These are phyloP conservation scores for Microctenopoma steveboyesi DNA, from an alignment of 2,797 vertebrate species.

Conservation along the genomic window DNA sequence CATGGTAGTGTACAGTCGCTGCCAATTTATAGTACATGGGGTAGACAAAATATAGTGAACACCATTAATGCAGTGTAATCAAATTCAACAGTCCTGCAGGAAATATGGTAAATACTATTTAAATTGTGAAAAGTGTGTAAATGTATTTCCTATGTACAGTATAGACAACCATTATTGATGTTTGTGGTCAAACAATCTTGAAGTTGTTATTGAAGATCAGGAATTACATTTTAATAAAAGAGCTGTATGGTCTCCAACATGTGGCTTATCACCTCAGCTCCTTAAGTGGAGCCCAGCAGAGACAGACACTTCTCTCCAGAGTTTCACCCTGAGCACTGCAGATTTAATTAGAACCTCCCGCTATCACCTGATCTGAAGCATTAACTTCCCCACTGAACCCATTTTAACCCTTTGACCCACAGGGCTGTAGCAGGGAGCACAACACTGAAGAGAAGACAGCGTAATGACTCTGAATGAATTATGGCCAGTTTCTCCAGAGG, in stretches of 20 bases:
- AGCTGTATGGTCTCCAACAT: constrained; percentile 43
- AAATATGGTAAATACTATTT: not conserved
- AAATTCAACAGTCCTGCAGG: constrained; percentile 10
- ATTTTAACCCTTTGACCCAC: constrained; percentile 70
- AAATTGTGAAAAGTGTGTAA: constrained; percentile 3
- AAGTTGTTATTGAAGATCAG: not conserved
- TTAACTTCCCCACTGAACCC: constrained; percentile 60
- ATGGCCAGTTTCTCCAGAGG: constrained; percentile 47
- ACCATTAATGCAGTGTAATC: not conserved
- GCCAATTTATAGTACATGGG: not conserved
- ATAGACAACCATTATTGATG: not conserved
- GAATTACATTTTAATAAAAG: constrained; percentile 34
- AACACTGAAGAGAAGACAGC: constrained; percentile 30
- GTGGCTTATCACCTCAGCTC: constrained; percentile 20
- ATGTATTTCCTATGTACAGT: constrained; percentile 12
- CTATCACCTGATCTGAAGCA: constrained; percentile 67
- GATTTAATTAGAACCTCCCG: constrained; percentile 76
- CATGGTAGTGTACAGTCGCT: constrained; percentile 3
- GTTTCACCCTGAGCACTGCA: constrained; percentile 70
- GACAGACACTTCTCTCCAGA: constrained; percentile 54
- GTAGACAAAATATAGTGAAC: constrained; percentile 5
- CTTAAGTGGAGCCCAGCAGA: constrained; percentile 53
- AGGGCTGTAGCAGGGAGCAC: constrained; percentile 26
- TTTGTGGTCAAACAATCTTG: not conserved
- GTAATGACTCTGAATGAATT: constrained; percentile 72